Percentiles rank a stretch among this genome's conserved stretches.
These are phyloP conservation scores for Trichogramma dendrolimi DNA, from an alignment of 2,888 invertebrate species.

Conservation along the genomic window DNA sequence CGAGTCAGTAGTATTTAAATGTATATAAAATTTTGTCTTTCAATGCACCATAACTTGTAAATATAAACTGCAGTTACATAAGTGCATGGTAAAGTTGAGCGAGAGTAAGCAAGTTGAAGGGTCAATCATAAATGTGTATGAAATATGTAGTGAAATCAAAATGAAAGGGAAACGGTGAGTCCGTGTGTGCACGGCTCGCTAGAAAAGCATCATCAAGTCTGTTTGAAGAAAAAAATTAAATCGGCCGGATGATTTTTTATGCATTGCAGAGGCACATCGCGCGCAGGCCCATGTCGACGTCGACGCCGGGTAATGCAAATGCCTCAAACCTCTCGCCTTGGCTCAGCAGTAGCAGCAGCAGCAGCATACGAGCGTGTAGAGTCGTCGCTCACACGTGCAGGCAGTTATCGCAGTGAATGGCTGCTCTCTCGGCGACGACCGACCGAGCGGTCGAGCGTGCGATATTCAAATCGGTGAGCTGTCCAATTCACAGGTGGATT, in stretches of 20 bases:
- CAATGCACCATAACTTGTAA: not conserved
- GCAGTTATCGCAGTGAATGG: constrained; percentile 44
- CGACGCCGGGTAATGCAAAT: constrained; percentile 53
- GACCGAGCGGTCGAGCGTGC: constrained; percentile 50
- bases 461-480: constrained; percentile 23
- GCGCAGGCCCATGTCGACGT: constrained; percentile 53
- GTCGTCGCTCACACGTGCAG: constrained; percentile 48
- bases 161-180: too few relatives aligned
- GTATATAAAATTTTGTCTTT: not conserved
- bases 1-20: constrained; percentile 6
- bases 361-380: constrained; percentile 47
- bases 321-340: constrained; percentile 11
- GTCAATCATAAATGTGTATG: too few relatives aligned
- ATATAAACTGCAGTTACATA: not conserved
- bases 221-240: constrained; percentile 8
- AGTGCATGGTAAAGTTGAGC: too few relatives aligned
- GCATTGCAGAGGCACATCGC: constrained; percentile 54
- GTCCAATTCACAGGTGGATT: too few relatives aligned
- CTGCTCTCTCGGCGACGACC: constrained; percentile 54
- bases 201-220: too few relatives aligned
- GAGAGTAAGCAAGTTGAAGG: too few relatives aligned
- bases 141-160: too few relatives aligned
- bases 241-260: constrained; percentile 52
- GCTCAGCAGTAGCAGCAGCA: constrained; percentile 52
- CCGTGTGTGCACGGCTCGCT: too few relatives aligned